Base-by-base conservation (phyloP, 23 tunicate genomes). In the Clavelina lepadiformis region DNA sequence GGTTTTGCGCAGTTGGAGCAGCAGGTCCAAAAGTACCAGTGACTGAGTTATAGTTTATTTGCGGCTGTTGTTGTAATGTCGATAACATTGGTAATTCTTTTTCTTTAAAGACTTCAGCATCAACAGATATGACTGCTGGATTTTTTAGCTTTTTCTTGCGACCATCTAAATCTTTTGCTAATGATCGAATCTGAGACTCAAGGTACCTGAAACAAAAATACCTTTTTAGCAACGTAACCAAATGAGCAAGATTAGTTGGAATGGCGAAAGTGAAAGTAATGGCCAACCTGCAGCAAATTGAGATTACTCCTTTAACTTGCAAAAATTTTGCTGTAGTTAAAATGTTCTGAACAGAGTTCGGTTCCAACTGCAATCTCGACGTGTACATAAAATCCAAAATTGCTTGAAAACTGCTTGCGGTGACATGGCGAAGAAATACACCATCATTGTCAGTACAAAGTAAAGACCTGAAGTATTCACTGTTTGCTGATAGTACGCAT, bases 361-460 rank as follows among this genome's bases (percentile, higher is more conserved):
- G 52, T 33, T 89, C 89, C 54, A 89, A 26, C 33, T 75, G 76
- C 4, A 89, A 75, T 47, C 70, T 69, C 4, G 97, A 89, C n/a
- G 97, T 89, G 70, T 89, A 89, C 88, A 89, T 89, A 54, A 81
- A 89, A 75, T 89, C 89, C 58, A 89, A 54, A 26, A 89, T 69
- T n/a, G 82, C 82, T 30, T 63, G 56, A 65, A 89, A 89, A 28
- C 97, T 81, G 15, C 75, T 83, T 13, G 83, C 83, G 0, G 80
- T 75, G 28, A 89, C 61, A 56, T 89, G 89, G 5, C 83, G 79
- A 1, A 89, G 74, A 58, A 77, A 89, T 13, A 89, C 55, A 4
- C 97, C 97, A 54, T 89, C 97, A 57, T 89, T 89, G 30, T 76
- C 89, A 30, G 46, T 75, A 2, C 80, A 69, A 3, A 89, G 69